Base-by-base conservation (phyloP, 1,140 invertebrate species). In the Saccostrea cuccullata region DNA sequence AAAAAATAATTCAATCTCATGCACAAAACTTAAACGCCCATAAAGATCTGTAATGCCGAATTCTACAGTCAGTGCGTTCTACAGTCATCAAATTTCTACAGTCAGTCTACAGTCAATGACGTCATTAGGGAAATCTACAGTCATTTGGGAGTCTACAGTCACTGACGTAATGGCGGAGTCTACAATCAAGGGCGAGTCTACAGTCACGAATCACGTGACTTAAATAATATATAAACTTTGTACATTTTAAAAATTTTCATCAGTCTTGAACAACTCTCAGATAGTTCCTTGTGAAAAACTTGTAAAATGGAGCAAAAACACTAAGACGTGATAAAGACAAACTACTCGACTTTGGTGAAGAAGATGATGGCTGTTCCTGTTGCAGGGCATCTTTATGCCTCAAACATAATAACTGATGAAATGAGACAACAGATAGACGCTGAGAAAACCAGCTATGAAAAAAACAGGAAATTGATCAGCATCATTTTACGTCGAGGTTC, bases 301-400 rank as follows among this genome's bases (percentile, higher is more conserved):
- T 83, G 82, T 40, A 26, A 58, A 12, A 85, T 85, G 84, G 84
- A 85, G 84, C 23, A 85, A 23, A 85, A 85, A 85, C 84, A 85
- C 60, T 56, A 60, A 85, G 30, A 85, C 12, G 15, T 85, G 12
- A 85, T 85, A 60, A 85, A 30, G 60, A 26, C 55, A 60, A 85
- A 85, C 84, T 60, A 58, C 55, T 58, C 84, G 56, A 60, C 23
- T 26, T 60, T 85, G 55, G 84, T 85, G 84, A 85, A 85, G 84
- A 85, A 85, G 56, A 85, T 85, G 84, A 85, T 55, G 55, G 84
- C 84, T 2, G 60, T 85, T 85, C 84, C 26, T 20, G 84, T 85
- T 60, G 84, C 84, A 12, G 56, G 30, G 60, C 84, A 85, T 64
- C 56, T 85, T 20, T 58, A 64, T 30, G 56, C 55, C 20, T 85